Evolutionary conservation across 1,140 invertebrate species (phyloP).

Genomic region (Bombus confusus): DNA sequence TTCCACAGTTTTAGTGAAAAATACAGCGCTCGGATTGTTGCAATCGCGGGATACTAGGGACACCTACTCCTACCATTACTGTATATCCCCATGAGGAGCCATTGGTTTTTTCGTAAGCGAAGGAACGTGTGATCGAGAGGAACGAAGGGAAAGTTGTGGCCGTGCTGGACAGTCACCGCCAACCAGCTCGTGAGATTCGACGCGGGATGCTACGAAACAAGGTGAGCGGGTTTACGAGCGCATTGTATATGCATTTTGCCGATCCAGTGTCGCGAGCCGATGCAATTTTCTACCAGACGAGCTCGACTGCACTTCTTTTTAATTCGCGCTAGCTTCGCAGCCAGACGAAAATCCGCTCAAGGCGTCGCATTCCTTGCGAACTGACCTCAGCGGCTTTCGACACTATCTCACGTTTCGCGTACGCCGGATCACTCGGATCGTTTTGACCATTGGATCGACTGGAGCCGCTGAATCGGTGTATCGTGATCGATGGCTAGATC

Average conservation of each 20-base stretch:
- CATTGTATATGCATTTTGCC: conserved; percentile 39
- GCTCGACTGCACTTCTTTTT: background rate
- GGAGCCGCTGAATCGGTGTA: background rate
- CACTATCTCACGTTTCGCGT: background rate
- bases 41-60: background rate
- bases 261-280: conserved; percentile 1
- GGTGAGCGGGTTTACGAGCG: conserved; percentile 72
- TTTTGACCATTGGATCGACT: background rate
- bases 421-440: background rate
- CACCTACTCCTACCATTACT: conserved; percentile 39
- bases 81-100: conserved; percentile 29
- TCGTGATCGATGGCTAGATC: background rate
- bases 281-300: conserved; percentile 37
- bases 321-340: background rate
- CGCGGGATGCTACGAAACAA: conserved; percentile 71
- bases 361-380: background rate
- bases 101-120: conserved; percentile 37
- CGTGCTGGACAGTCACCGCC: conserved; percentile 60
- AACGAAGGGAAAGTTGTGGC: conserved; percentile 54
- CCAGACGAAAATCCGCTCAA: background rate
- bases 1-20: conserved; percentile 11
- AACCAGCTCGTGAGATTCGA: conserved; percentile 64
- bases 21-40: background rate
- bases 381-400: conserved; percentile 14
- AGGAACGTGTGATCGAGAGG: conserved; percentile 44